Evolutionary conservation across 2,113 vertebrate species (phyloP), one percentile per base, ranked within the genome.

Genomic region (Ophthalmolycus amberensis): DNA sequence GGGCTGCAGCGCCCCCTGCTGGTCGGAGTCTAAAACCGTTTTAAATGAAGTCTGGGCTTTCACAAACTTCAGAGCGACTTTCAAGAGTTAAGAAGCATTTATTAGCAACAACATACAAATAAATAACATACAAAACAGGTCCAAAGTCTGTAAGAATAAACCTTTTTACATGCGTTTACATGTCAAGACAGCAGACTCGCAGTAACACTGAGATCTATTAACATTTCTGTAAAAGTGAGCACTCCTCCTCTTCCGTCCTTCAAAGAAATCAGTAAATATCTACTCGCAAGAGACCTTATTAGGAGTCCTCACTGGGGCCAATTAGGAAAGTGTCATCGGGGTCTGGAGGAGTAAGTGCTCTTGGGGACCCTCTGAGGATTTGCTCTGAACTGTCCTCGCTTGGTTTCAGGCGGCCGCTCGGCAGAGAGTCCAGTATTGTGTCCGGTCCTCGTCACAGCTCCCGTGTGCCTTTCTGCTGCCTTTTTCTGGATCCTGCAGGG

Each of bases 401-500:
- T 90, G 58, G 59, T 71, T 76, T 80, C 83, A 15, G 29, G 69
- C 0, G 25, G 74, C 71, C 65, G 64, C 65, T 86, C 58, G 8
- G 34, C 46, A 32, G 77, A 75, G 32, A 71, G 29, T 78, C 75
- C 58, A 29, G 72, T 63, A 65, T 75, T 75, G 59, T 54, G 56
- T 82, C 79, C 84, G 20, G 74, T 68, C 82, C 56, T 63, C 18
- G 27, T 83, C 64, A 63, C 27, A 22, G 52, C 56, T 50, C 85
- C 74, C 4, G 3, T 34, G 44, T 69, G 80, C 22, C 77, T 82
- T 72, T 82, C 91, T 29, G 85, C 72, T 40, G 84, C 81, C 75
- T 78, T 93, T 86, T 82, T 93, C 76, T 92, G 91, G 38, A 89
- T 89, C 88, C 94, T 95, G 90, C 76, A 69, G 73, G 34, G 68